A percentile compares a stretch with the other conserved stretches of the same genome.
phyloP scores from a whole-genome alignment of 2,113 vertebrate species.

The Aythya baeri region DNA sequence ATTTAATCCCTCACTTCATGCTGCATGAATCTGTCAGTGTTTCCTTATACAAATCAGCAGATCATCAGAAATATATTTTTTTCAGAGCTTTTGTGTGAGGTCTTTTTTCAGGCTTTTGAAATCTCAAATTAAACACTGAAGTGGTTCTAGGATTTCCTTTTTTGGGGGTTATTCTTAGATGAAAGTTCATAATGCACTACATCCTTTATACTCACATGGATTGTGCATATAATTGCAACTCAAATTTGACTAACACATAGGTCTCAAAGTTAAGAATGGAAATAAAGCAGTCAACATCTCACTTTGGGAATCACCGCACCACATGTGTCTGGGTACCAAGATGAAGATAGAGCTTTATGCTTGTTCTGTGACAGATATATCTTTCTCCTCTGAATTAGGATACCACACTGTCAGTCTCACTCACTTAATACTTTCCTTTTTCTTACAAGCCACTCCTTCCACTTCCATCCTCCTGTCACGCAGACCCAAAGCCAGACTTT shows the following conservation, averaged over 20 bases:
- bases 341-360: rapidly evolving
- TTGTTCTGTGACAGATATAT: background rate
- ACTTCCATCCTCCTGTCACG: rapidly evolving
- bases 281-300: background rate
- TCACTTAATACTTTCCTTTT: background rate
- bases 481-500: background rate
- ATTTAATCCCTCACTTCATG: background rate
- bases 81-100: background rate
- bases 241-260: background rate
- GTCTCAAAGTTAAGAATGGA: background rate
- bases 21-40: background rate
- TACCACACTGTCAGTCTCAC: background rate
- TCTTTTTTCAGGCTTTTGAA: background rate
- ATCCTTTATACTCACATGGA: background rate
- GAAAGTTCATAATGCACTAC: background rate
- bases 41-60: background rate
- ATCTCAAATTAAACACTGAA: background rate
- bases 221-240: background rate
- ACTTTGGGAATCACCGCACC: background rate
- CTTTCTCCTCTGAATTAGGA: background rate
- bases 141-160: rapidly evolving
- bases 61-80: background rate
- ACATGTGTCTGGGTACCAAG: background rate
- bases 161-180: background rate
- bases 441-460: background rate